A percentile compares a stretch with the other conserved stretches of the same genome.
Conservation (phyloP, 2,888 invertebrate genomes). For the Adelognathus sp. region DNA sequence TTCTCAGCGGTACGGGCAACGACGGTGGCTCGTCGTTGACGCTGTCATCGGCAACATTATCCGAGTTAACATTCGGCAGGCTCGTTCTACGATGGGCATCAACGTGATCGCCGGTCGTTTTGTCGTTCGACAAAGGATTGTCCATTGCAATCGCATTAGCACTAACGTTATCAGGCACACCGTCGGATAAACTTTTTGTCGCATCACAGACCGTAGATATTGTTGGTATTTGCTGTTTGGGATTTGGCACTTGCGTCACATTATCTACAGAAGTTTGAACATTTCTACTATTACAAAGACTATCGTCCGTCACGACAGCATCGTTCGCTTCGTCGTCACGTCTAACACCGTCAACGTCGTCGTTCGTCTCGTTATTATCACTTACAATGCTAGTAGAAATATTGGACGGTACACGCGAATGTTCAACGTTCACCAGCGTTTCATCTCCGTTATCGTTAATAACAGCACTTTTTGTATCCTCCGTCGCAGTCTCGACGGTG, state of each 20-base stretch:
- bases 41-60: slow-evolving; percentile 73
- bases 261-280: slow-evolving; percentile 79
- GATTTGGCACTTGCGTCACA: slow-evolving; percentile 80
- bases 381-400: slow-evolving; percentile 79
- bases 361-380: slow-evolving; percentile 72
- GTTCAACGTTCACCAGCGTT: slow-evolving; percentile 73
- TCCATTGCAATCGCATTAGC: slow-evolving; percentile 75
- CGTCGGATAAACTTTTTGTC: slow-evolving; percentile 81
- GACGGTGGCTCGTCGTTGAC: slow-evolving; percentile 79
- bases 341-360: slow-evolving; percentile 66
- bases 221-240: slow-evolving; percentile 84
- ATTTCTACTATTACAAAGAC: slow-evolving; percentile 78
- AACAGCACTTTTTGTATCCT: slow-evolving; percentile 76
- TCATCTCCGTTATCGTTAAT: slow-evolving; percentile 74
- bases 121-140: slow-evolving; percentile 71
- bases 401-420: slow-evolving; percentile 79
- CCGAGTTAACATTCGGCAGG: slow-evolving; percentile 82
- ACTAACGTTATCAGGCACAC: slow-evolving; percentile 79
- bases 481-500: slow-evolving; percentile 65
- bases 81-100: slow-evolving; percentile 84
- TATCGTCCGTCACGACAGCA: slow-evolving; percentile 75
- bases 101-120: slow-evolving; percentile 72
- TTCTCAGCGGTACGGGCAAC: slow-evolving; percentile 73
- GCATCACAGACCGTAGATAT: slow-evolving; percentile 90
- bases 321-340: slow-evolving; percentile 72